These are phyloP conservation scores for Aurelia coerulea DNA, from an alignment of 30 jellyfish, hydroid and myxozoan genomes.

Conservation along the genomic window DNA sequence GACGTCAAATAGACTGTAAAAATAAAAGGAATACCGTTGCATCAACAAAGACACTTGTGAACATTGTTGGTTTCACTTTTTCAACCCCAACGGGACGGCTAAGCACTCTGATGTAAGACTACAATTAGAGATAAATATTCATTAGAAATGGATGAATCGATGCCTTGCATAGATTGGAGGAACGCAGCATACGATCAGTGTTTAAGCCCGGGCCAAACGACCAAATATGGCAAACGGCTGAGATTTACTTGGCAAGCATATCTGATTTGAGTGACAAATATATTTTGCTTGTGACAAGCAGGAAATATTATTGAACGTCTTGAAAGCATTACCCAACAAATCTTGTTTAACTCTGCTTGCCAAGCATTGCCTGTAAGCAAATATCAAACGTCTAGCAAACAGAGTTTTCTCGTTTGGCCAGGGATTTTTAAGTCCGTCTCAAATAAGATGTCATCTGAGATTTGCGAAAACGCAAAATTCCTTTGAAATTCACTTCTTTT, in stretches of 20 bases:
- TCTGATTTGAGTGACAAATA: neutral
- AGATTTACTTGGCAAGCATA: neutral
- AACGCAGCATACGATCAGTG: too few species aligned
- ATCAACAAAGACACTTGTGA: conserved; percentile 94
- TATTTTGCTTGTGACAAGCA: neutral
- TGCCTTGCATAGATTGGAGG: neutral
- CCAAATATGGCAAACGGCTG: too few species aligned
- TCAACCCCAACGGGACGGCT: conserved; percentile 90
- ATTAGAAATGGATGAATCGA: neutral
- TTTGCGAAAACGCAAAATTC: too few species aligned
- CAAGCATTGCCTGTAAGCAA: too few species aligned
- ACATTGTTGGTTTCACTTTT: conserved; percentile 72
- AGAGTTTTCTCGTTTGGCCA: too few species aligned
- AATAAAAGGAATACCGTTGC: conserved; percentile 73
- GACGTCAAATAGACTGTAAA: too few species aligned
- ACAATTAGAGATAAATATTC: neutral
- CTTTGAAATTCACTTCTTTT: too few species aligned
- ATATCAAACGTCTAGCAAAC: too few species aligned
- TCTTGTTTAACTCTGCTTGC: too few species aligned
- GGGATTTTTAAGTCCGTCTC: too few species aligned
- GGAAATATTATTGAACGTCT: neutral
- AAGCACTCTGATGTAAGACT: conserved; percentile 86
- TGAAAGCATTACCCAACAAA: neutral
- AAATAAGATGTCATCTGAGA: too few species aligned
- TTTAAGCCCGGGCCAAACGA: too few species aligned